Evolutionary conservation across 2,888 invertebrate genomes (phyloP).

Genomic region (Parnassius glacialis): DNA sequence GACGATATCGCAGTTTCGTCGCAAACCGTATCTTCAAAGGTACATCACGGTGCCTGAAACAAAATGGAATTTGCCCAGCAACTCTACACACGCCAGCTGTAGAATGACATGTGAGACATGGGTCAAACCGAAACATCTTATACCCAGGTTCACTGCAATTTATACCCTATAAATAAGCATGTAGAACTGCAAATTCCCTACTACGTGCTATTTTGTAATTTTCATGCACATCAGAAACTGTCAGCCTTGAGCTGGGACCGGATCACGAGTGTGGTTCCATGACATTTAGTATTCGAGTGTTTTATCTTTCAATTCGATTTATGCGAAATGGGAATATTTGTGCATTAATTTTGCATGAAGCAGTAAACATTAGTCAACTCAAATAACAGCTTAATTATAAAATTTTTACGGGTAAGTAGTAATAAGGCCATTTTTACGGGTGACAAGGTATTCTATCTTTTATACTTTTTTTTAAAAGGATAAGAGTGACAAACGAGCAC

Average conservation of each 20-base stretch:
- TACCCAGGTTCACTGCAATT: conserved; percentile 27
- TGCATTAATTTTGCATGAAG: no score
- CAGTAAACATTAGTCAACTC: no score
- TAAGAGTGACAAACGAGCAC: no score
- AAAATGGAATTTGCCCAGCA: conserved; percentile 34
- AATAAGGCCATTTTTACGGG: no score
- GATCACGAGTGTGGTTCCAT: conserved; percentile 36
- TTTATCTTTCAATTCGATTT: conserved; percentile 28
- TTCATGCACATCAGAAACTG: conserved; percentile 46
- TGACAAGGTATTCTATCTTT: no score
- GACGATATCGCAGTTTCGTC: background rate
- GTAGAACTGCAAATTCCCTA: conserved; percentile 31
- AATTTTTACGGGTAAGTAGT: no score
- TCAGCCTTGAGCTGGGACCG: conserved; percentile 40
- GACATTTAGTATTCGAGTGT: conserved; percentile 38
- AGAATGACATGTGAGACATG: conserved; percentile 37
- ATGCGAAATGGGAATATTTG: background rate
- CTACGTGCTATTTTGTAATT: conserved; percentile 38
- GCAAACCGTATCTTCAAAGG: conserved; percentile 6
- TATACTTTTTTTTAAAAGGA: no score
- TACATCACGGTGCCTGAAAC: conserved; percentile 26
- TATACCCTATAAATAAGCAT: conserved; percentile 30
- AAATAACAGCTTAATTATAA: no score
- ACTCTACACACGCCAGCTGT: conserved; percentile 30
- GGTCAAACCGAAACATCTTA: conserved; percentile 28